A percentile compares a stretch with the other conserved stretches of the same genome.
Conservation (phyloP, 2,113 vertebrate genomes). For the Martes martes region DNA sequence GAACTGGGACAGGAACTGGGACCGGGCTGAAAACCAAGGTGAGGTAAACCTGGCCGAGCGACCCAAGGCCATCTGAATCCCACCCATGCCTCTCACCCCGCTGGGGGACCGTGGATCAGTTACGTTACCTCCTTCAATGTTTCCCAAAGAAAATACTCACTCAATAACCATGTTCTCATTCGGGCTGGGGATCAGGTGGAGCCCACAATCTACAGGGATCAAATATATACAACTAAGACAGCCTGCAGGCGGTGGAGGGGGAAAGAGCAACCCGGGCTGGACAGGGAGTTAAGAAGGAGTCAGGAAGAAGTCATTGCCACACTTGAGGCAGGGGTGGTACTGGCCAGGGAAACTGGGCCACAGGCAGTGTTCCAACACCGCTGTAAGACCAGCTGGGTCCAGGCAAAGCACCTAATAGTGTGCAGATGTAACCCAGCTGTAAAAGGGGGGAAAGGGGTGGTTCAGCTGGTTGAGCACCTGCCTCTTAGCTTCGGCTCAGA, state of each 20-base stretch:
- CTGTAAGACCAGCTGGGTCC: neutral
- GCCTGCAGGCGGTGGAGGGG: too few relatives aligned
- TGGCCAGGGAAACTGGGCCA: neutral
- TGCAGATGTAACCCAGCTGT: neutral
- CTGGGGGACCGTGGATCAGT: neutral
- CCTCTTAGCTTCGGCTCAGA: neutral
- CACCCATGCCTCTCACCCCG: neutral
- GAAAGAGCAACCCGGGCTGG: neutral
- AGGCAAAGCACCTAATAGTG: neutral
- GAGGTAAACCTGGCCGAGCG: neutral
- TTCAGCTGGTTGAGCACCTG: neutral
- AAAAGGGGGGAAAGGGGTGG: neutral
- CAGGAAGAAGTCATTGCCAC: neutral
- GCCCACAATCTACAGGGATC: neutral
- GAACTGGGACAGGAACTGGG: too few relatives aligned
- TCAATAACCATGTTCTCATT: neutral
- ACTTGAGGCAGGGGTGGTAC: neutral
- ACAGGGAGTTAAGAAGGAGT: neutral
- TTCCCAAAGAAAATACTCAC: neutral
- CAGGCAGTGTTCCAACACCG: neutral
- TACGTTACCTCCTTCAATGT: neutral
- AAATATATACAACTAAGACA: neutral
- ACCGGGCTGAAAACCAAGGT: accelerated
- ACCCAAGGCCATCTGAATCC: neutral
- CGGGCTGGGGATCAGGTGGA: neutral